A percentile compares a stretch with the other conserved stretches of the same genome.
phyloP scores from a whole-genome alignment of 1,140 invertebrate species.

The Nymphalis io region DNA sequence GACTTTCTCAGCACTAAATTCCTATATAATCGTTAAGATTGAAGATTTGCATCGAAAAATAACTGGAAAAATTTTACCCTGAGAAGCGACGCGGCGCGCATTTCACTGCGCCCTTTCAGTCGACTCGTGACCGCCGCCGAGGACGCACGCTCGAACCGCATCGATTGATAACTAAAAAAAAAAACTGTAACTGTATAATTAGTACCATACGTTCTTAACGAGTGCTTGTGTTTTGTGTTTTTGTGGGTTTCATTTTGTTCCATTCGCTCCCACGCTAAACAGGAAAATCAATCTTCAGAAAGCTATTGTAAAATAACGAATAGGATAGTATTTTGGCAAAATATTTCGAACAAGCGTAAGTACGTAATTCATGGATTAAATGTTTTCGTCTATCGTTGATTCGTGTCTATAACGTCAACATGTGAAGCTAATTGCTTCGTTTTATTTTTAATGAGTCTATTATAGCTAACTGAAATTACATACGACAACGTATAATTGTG shows the following conservation, averaged over 20 bases:
- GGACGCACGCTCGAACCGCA: conserved; percentile 25
- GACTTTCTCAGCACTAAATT: neutral
- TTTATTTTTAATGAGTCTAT: neutral
- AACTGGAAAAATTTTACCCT: conserved; percentile 30
- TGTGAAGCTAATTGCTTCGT: neutral
- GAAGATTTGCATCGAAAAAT: conserved; percentile 25
- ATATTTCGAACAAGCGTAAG: conserved; percentile 15
- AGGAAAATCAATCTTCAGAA: conserved; percentile 7
- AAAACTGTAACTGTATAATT: conserved; percentile 28
- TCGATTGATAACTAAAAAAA: conserved; percentile 27
- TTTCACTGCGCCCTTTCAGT: conserved; percentile 37
- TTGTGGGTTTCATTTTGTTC: conserved; percentile 13
- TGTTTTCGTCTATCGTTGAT: neutral
- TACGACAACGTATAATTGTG: no score
- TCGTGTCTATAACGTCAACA: neutral
- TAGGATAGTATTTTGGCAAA: conserved; percentile 19
- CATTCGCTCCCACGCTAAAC: neutral
- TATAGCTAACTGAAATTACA: neutral
- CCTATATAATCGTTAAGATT: conserved; percentile 1
- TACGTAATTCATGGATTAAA: neutral
- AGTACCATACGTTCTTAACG: conserved; percentile 7
- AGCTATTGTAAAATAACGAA: conserved; percentile 22
- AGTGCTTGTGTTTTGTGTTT: conserved; percentile 22
- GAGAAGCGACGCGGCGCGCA: conserved; percentile 22
- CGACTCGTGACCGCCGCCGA: conserved; percentile 22